Percentiles rank a stretch among this genome's conserved stretches.
These are phyloP conservation scores for Hapalemur alaotrensis DNA, from an alignment of 2,797 vertebrate species.

Conservation along the genomic window DNA sequence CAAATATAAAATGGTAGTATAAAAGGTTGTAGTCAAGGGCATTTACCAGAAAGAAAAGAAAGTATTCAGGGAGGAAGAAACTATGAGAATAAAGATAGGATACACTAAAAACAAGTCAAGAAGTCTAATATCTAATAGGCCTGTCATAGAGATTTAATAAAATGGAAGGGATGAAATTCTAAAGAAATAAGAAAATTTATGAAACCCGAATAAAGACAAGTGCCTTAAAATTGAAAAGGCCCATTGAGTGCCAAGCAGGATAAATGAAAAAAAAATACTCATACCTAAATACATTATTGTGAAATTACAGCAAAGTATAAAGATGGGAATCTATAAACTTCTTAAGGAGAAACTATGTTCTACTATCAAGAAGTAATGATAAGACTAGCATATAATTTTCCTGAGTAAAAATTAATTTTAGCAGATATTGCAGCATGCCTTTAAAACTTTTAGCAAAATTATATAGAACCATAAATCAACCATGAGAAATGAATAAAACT, in stretches of 20 bases:
- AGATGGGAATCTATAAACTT: not conserved
- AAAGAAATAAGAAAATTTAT: not conserved
- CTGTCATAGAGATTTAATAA: not conserved
- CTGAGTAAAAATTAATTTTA: not conserved
- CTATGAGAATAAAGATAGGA: not conserved
- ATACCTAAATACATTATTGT: not conserved
- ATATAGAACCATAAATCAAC: constrained; percentile 29
- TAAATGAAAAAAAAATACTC: not conserved
- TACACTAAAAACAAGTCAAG: not conserved
- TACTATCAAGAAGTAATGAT: not conserved
- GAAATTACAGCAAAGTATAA: not conserved
- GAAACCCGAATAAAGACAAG: not conserved
- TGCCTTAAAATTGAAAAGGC: not conserved
- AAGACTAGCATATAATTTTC: not conserved
- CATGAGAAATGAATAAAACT: constrained; percentile 29
- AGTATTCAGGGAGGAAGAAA: not conserved
- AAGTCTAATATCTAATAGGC: not conserved
- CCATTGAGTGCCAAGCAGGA: not conserved
- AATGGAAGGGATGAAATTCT: not conserved
- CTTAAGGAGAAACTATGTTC: not conserved
- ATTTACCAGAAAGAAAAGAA: not conserved
- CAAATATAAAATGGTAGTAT: not conserved
- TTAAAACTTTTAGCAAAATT: constrained; percentile 9
- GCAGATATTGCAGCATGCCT: not conserved
- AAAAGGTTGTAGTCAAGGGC: not conserved